These are phyloP conservation scores for Equus przewalskii DNA, from an alignment of 2,113 vertebrate genomes.

Conservation along the genomic window DNA sequence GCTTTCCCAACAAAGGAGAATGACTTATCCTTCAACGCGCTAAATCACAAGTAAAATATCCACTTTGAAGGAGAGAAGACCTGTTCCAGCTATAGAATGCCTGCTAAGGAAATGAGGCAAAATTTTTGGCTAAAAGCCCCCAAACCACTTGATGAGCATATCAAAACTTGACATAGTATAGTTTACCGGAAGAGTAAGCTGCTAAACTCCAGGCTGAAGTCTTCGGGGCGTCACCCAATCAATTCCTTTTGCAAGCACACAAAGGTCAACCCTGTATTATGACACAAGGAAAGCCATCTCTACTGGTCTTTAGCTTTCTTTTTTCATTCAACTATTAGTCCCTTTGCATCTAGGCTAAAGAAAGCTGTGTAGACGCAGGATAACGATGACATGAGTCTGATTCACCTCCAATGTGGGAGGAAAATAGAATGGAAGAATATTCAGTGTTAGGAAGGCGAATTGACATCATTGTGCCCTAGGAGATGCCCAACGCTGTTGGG, in stretches of 20 bases:
- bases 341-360: not conserved
- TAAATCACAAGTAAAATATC: conserved; percentile 32
- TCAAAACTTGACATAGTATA: not conserved
- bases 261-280: not conserved
- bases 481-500: not conserved
- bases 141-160: not conserved
- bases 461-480: not conserved
- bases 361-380: not conserved
- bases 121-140: not conserved
- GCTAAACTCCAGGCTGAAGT: not conserved
- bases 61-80: not conserved
- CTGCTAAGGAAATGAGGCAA: not conserved
- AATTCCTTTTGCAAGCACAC: not conserved
- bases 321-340: not conserved
- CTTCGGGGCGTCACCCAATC: fast-evolving
- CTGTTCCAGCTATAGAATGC: not conserved
- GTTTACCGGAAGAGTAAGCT: not conserved
- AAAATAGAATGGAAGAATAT: not conserved
- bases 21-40: not conserved
- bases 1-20: conserved; percentile 48
- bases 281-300: not conserved
- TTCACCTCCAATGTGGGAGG: not conserved
- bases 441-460: not conserved
- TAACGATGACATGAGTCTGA: not conserved
- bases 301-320: not conserved